These are phyloP conservation scores for Natrix natrix DNA, from an alignment of 2,797 vertebrate genomes.

Conservation along the genomic window DNA sequence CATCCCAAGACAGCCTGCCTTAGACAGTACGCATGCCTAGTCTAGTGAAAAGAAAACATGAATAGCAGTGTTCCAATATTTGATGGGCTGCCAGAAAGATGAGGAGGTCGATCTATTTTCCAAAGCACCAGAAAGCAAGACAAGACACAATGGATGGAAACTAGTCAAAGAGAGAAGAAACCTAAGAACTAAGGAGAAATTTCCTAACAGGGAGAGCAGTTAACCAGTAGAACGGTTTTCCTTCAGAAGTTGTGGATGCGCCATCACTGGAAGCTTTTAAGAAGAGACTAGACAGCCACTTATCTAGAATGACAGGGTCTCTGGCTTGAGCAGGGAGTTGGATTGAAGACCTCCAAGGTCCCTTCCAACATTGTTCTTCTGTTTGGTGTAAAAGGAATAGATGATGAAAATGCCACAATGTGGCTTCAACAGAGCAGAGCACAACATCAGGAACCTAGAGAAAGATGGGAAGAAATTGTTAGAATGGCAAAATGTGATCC, in stretches of 20 bases:
- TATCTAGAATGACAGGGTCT: background rate
- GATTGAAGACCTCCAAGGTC: background rate
- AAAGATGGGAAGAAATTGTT: background rate
- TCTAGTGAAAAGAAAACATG: background rate
- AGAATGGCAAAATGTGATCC: background rate
- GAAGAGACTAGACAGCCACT: background rate
- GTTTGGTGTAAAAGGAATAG: background rate
- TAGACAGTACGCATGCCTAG: background rate
- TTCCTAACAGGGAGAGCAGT: background rate
- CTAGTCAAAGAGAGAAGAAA: background rate
- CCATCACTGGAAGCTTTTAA: background rate
- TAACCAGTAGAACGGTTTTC: background rate
- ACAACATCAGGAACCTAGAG: background rate
- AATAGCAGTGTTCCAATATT: background rate
- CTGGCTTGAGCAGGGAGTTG: background rate
- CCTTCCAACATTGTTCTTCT: background rate
- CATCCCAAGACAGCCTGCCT: background rate
- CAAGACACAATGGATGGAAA: background rate
- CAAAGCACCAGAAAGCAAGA: background rate
- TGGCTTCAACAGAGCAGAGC: background rate
- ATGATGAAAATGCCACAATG: background rate
- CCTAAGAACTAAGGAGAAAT: background rate
- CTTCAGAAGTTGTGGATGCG: background rate
- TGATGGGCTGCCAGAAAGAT: background rate
- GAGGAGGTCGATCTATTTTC: background rate